Evolutionary conservation across 2,113 vertebrate genomes (phyloP).

Genomic region (Xenopus tropicalis): DNA sequence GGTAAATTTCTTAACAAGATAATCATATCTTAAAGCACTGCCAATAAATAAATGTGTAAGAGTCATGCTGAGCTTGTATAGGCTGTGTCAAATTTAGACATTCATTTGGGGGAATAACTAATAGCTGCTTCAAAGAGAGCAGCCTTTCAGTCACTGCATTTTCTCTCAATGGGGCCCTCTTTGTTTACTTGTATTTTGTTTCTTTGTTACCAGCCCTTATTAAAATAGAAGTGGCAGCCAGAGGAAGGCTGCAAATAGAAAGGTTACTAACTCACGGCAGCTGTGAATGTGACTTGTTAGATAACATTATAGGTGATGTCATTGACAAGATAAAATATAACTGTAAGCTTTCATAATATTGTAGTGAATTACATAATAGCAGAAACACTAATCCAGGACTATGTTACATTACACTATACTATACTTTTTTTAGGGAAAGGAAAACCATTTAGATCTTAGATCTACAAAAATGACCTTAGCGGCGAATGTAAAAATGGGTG

Average conservation of each 20-base stretch:
- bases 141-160: constrained; percentile 17
- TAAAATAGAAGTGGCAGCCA: constrained; percentile 22
- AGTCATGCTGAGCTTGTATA: constrained; percentile 11
- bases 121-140: constrained; percentile 12
- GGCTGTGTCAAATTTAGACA: constrained; percentile 9
- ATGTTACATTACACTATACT: too few species aligned
- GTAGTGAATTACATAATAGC: too few species aligned
- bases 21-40: constrained; percentile 24
- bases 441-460: too few species aligned
- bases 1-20: constrained; percentile 19
- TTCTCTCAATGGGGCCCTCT: constrained; percentile 32
- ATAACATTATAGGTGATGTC: constrained; percentile 15
- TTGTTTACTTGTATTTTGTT: constrained; percentile 42
- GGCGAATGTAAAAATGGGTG: too few species aligned
- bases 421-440: too few species aligned
- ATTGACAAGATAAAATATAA: constrained; percentile 1
- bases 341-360: not conserved
- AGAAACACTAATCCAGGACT: too few species aligned
- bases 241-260: constrained; percentile 37
- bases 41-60: constrained; percentile 12
- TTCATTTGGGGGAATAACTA: constrained; percentile 16
- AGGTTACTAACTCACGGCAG: constrained; percentile 17
- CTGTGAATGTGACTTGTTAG: constrained; percentile 20
- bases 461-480: too few species aligned
- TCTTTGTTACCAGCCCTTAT: constrained; percentile 16